A percentile compares a stretch with the other conserved stretches of the same genome.
phyloP scores from a whole-genome alignment of 53 echinoderm and acorn worm species.

The Mesocentrotus franciscanus region DNA sequence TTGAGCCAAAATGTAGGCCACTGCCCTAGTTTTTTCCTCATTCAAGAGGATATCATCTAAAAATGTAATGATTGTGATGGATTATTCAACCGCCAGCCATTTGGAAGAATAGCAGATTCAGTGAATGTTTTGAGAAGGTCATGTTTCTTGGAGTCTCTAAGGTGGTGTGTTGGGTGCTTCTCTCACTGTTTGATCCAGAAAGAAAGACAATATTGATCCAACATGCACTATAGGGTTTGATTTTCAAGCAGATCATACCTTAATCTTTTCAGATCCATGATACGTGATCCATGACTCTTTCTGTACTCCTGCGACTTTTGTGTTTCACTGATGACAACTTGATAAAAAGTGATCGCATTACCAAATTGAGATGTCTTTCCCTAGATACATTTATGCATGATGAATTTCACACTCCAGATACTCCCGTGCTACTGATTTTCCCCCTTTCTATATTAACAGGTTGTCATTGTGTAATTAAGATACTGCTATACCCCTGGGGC shows the following conservation, averaged over 20 bases:
- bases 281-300: neutral
- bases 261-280: neutral
- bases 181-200: slow-evolving; percentile 1
- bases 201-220: slow-evolving; percentile 3
- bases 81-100: slow-evolving; percentile 34
- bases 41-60: neutral
- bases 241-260: neutral
- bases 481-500: neutral
- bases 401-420: neutral
- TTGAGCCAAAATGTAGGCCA: slow-evolving; percentile 45
- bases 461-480: neutral
- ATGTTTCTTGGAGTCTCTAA: neutral
- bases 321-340: neutral
- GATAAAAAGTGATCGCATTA: neutral
- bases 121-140: slow-evolving; percentile 25
- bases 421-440: neutral
- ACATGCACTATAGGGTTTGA: neutral
- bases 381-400: neutral
- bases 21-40: slow-evolving; percentile 36
- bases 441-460: neutral
- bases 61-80: slow-evolving; percentile 43
- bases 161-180: neutral
- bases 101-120: slow-evolving; percentile 22
- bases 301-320: no score
- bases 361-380: neutral